Evolutionary conservation across 2,888 invertebrate genomes (phyloP).

Genomic region (Cosmia trapezina): DNA sequence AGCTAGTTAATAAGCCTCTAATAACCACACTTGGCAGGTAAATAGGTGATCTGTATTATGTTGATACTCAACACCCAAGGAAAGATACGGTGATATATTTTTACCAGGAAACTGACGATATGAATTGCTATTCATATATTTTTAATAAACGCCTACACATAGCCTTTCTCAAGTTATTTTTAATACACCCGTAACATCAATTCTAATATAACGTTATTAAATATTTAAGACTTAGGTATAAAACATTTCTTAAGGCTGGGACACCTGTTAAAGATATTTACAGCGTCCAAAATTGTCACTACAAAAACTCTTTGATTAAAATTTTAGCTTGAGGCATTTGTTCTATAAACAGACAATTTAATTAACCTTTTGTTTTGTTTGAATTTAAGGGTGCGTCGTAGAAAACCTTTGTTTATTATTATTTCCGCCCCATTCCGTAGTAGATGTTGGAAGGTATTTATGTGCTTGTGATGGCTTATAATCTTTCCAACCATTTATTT

Average conservation of each 20-base stretch:
- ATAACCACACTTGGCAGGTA: neutral
- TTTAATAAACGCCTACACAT: neutral
- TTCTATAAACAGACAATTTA: conserved; percentile 60
- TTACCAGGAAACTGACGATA: neutral
- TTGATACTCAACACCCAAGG: neutral
- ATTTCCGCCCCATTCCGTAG: conserved; percentile 34
- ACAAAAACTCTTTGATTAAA: conserved; percentile 62
- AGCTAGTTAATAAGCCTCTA: neutral
- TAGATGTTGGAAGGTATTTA: neutral
- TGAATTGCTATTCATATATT: conserved; percentile 9
- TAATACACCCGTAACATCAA: neutral
- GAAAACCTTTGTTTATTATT: conserved; percentile 56
- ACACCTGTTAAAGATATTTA: conserved; percentile 52
- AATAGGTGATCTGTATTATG: neutral
- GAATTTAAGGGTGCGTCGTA: conserved; percentile 51
- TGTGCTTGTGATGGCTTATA: conserved; percentile 11
- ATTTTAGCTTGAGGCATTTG: conserved; percentile 56
- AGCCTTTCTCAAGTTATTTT: neutral
- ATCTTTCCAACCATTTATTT: no score
- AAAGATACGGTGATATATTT: neutral
- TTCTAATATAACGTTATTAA: neutral
- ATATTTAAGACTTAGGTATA: conserved; percentile 29
- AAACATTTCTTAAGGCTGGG: conserved; percentile 24
- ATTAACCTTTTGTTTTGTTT: conserved; percentile 63
- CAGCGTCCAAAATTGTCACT: conserved; percentile 53